Base-by-base conservation (phyloP, 2,888 invertebrate species). In the Acholoe squamosa region DNA sequence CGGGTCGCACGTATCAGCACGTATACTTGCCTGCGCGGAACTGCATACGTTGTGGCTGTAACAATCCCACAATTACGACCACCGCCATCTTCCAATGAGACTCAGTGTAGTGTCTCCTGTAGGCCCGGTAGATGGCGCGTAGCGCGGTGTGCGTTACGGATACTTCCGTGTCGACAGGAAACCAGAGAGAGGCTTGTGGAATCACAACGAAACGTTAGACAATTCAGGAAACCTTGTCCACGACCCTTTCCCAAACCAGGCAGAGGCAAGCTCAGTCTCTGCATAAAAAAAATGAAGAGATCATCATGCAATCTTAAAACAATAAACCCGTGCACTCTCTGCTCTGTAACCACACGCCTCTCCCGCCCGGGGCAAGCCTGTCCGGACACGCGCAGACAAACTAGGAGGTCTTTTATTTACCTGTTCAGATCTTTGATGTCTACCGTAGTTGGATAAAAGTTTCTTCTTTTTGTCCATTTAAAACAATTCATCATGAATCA, bases 271-370 rank as follows among this genome's bases (percentile, higher is more conserved):
- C 61, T 25, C 61, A 22, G 14, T 25, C 31, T 5, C 28, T 14
- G 25, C 19, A 28, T 7, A 71, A 7, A 71, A 71, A 71, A 71
- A 71, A 1, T 5, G 22, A 80, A 80, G 33, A 34, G 80, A 80
- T 80, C 80, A 80, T 33, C 80, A 80, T 80, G 80, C 80, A 80
- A 80, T 80, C 33, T 80, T 33, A 34, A 80, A 80, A 80, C 80
- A 80, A 80, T 80, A 80, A 80, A 33, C 34, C n/a, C 19, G 80
- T 80, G 80, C 43, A 80, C 80, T 43, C 80, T 34, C 34, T 43
- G 80, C 80, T 43, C 80, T 19, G n/a, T 22, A 43, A 33, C 80
- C 80, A 19, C 80, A 19, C 80, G 43, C 43, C 34, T 43, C 43
- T 3, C 34, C 34, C 80, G 33, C 80, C 80, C 80, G 14, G 71